Percentiles rank a stretch among this genome's conserved stretches.
phyloP scores from a whole-genome alignment of 1,140 invertebrate genomes.

The Polyergus mexicanus region DNA sequence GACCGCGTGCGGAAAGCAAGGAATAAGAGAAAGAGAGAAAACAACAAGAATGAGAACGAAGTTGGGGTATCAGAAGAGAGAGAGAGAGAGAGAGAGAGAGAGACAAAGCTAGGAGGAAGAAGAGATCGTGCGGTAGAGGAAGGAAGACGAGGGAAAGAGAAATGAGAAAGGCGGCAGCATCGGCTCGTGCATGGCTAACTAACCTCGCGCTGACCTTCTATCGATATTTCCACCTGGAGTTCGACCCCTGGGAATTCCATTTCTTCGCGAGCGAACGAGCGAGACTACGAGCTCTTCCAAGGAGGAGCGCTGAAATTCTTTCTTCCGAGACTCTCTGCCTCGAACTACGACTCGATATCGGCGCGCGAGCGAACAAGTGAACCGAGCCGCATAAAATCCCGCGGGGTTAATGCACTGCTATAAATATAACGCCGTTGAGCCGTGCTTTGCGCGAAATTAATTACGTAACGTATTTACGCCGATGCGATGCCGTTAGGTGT shows the following conservation, averaged over 20 bases:
- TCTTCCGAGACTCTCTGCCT: conserved; percentile 45
- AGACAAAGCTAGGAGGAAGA: conserved; percentile 3
- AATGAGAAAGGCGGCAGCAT: conserved; percentile 68
- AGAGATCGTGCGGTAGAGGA: conserved; percentile 31
- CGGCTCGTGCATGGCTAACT: conserved; percentile 71
- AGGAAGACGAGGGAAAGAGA: conserved; percentile 40
- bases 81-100: not conserved
- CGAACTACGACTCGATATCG: conserved; percentile 36
- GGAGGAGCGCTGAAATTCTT: conserved; percentile 48
- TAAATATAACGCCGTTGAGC: conserved; percentile 71
- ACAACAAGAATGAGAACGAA: conserved; percentile 46
- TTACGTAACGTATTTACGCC: conserved; percentile 77
- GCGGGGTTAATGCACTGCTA: conserved; percentile 76
- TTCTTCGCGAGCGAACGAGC: conserved; percentile 47
- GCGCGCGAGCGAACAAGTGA: conserved; percentile 18
- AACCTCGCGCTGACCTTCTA: conserved; percentile 76
- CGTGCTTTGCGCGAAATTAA: conserved; percentile 75
- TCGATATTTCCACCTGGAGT: conserved; percentile 75
- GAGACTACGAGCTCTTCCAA: conserved; percentile 46
- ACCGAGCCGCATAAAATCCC: conserved; percentile 68
- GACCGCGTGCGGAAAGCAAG: not conserved
- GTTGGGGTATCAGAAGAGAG: conserved; percentile 4
- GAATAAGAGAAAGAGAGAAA: conserved; percentile 13
- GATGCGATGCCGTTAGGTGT: conserved; percentile 76
- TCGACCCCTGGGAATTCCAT: conserved; percentile 67